phyloP scores from a whole-genome alignment of 2,797 vertebrate species.

The Silurus lanzhouensis region DNA sequence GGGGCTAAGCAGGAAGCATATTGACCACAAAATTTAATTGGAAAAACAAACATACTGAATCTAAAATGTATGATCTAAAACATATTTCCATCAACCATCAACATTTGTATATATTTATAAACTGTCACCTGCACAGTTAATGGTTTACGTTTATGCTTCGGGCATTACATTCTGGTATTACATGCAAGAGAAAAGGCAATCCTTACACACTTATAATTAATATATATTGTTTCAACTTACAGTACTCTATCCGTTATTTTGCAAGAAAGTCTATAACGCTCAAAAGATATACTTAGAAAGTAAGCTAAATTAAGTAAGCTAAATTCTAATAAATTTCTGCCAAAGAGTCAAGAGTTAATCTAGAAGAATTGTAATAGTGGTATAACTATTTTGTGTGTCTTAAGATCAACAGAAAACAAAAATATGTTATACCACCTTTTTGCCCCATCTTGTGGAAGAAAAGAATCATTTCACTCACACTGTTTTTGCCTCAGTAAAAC shows the following conservation, averaged over 20 bases:
- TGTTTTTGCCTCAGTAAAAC: background rate
- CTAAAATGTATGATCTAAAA: background rate
- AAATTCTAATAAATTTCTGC: background rate
- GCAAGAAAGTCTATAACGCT: background rate
- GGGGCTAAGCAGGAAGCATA: no score
- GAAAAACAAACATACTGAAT: no score
- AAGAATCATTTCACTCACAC: background rate
- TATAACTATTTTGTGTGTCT: no score
- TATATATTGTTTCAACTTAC: background rate
- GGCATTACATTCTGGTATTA: background rate
- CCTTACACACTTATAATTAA: background rate
- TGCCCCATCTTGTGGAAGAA: constrained; percentile 12
- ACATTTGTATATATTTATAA: background rate
- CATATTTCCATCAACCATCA: background rate
- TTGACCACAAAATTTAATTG: no score
- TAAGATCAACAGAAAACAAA: background rate
- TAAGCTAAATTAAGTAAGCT: background rate
- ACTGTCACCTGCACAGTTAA: background rate
- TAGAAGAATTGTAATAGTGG: background rate
- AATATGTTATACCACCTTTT: background rate
- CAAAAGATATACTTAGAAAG: background rate
- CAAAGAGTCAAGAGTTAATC: background rate
- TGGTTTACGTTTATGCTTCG: no score
- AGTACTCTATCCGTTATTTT: background rate
- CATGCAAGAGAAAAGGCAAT: background rate